Evolutionary conservation across 2,797 vertebrate species (phyloP).

Genomic region (Sparus aurata): DNA sequence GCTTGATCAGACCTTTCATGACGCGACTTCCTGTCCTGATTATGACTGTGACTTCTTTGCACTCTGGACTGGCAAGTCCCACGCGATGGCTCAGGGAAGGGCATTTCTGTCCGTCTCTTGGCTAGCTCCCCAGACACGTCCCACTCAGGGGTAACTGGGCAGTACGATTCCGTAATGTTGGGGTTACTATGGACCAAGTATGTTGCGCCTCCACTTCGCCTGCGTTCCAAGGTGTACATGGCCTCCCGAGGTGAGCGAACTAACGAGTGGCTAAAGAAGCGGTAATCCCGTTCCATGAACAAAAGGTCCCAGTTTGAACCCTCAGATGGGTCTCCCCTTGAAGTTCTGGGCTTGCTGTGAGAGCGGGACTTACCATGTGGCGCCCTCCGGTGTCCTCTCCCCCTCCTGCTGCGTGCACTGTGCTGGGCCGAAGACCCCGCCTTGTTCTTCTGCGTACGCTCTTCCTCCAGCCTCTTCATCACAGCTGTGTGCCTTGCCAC

Average conservation of each 20-base stretch:
- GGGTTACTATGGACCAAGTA: slow-evolving; percentile 96
- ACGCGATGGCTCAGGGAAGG: slow-evolving; percentile 97
- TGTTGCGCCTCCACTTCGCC: slow-evolving; percentile 88
- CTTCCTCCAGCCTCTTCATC: slow-evolving; percentile 99
- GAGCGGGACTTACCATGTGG: slow-evolving; percentile 96
- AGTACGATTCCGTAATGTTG: slow-evolving; percentile 95
- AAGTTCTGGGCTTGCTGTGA: slow-evolving; percentile 96
- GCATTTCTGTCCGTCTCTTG: slow-evolving; percentile 98
- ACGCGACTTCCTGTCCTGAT: slow-evolving; percentile 97
- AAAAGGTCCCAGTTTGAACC: slow-evolving; percentile 94
- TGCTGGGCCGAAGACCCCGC: slow-evolving; percentile 95
- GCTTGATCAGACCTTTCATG: slow-evolving; percentile 96
- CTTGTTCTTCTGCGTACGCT: slow-evolving; percentile 96
- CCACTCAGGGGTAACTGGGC: slow-evolving; percentile 98
- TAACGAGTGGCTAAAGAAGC: slow-evolving; percentile 94
- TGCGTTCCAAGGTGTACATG: slow-evolving; percentile 96
- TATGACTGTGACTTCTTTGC: slow-evolving; percentile 99
- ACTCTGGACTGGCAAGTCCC: slow-evolving; percentile 98
- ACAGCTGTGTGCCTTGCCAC: slow-evolving; percentile 98
- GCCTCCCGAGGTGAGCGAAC: slow-evolving; percentile 95
- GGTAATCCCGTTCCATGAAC: slow-evolving; percentile 93
- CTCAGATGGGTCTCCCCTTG: slow-evolving; percentile 96
- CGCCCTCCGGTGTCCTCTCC: slow-evolving; percentile 93
- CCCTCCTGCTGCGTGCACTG: slow-evolving; percentile 95
- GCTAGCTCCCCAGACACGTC: slow-evolving; percentile 98